Conservation (phyloP, 2,888 invertebrate genomes). For the Electrophaes corylata region DNA sequence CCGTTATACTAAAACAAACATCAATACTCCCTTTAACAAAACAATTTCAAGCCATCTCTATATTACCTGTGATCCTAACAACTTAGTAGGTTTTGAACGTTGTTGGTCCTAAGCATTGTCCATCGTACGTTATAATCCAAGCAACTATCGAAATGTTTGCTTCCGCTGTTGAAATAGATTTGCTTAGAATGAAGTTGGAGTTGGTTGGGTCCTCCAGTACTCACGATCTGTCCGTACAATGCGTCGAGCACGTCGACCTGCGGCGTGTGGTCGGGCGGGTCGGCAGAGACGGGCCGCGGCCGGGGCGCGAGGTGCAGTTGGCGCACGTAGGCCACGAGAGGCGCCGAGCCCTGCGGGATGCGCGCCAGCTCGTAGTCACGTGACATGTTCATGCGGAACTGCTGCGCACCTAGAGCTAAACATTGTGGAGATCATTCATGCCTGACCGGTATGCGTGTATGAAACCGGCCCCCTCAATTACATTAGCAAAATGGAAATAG, state of each 20-base stretch:
- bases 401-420: conserved; percentile 88
- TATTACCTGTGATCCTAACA: too few species aligned
- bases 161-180: too few species aligned
- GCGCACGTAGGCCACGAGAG: conserved; percentile 89
- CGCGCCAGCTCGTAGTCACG: conserved; percentile 90
- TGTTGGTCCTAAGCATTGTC: too few species aligned
- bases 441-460: too few species aligned
- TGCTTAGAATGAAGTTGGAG: too few species aligned
- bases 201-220: conserved; percentile 38
- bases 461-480: too few species aligned
- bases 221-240: conserved; percentile 61
- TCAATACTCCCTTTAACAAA: too few species aligned
- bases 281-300: conserved; percentile 56
- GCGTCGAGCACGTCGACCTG: conserved; percentile 48
- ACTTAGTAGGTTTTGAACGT: too few species aligned
- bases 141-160: too few species aligned
- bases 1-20: conserved; percentile 86
- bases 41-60: too few species aligned
- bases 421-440: neutral
- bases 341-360: conserved; percentile 90
- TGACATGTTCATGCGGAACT: conserved; percentile 92
- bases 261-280: conserved; percentile 69
- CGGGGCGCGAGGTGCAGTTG: conserved; percentile 87
- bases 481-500: too few species aligned
- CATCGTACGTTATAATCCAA: too few species aligned